Base-by-base conservation (phyloP, 1,140 invertebrate species). In the Eueides isabella region DNA sequence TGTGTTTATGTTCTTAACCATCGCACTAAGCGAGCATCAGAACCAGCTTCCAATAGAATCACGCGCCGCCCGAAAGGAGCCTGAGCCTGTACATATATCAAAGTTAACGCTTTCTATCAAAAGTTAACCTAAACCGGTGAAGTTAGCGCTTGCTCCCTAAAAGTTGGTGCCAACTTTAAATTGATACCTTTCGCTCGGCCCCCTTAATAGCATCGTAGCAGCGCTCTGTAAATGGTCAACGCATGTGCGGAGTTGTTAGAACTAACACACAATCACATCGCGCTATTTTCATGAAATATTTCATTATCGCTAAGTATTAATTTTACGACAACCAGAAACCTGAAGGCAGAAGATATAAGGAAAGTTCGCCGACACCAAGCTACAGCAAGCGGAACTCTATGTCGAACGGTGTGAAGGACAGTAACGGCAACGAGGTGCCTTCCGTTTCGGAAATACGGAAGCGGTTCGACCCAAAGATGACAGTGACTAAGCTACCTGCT, bases 371-470 rank as follows among this genome's bases (percentile, higher is more conserved):
- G 61, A 87, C 82, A 71, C 85, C 84, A 14, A 79, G 83, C 74
- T 88, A 88, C 86, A 82, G 77, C 78, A 92, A 90, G 78, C 75
- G 87, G 31, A 84, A 80, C 75, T 91, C 89, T 1, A 84, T 90
- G 82, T 73, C 84, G 5, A 93, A 93, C 69, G 91, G 91, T 14
- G 77, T 85, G 1, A 91, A 89, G 61, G 94, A 95, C 82, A 94
- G 88, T 69, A 94, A 95, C 79, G 94, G 94, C 11, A 95, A 94
- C 79, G 92, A 93, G 71, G 88, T 94, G 69, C 91, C 93, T 19
- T 93, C 94, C 16, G 94, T 95, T 26, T 94, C 93, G 1, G 94
- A 95, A 66, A 94, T 95, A 72, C 86, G 94, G 31, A 93, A 93
- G 76, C 89, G 91, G 66, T 95, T 95, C 81, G 94, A 93, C 76